phyloP scores from a whole-genome alignment of 1,140 invertebrate genomes.

The Cydia strobilella region DNA sequence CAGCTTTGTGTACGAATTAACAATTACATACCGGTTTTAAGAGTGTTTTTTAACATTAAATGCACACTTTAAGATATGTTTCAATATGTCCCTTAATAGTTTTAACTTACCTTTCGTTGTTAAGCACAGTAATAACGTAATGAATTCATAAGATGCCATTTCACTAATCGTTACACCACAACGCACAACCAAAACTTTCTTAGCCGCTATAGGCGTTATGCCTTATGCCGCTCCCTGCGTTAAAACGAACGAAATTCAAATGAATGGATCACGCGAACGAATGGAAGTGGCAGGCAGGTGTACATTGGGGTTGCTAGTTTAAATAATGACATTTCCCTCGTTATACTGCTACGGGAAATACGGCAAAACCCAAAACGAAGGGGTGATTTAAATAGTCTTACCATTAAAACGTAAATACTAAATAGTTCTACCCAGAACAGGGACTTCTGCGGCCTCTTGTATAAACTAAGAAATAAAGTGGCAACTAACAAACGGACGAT shows the following conservation, averaged over 20 bases:
- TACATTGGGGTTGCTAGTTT: background rate
- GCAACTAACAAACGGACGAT: too few relatives aligned
- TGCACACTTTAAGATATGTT: background rate
- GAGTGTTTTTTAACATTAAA: background rate
- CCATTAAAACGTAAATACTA: too few relatives aligned
- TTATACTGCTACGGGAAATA: background rate
- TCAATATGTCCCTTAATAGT: background rate
- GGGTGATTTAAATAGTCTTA: too few relatives aligned
- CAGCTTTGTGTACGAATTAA: slow-evolving; percentile 3
- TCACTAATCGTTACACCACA: slow-evolving; percentile 38
- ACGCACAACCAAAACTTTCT: slow-evolving; percentile 15
- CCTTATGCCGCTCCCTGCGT: slow-evolving; percentile 17
- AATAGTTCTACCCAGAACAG: too few relatives aligned
- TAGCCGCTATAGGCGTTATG: background rate
- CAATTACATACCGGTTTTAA: slow-evolving; percentile 12
- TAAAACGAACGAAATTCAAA: slow-evolving; percentile 3
- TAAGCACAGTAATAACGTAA: slow-evolving; percentile 43
- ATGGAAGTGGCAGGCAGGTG: slow-evolving; percentile 15
- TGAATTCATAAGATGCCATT: slow-evolving; percentile 55
- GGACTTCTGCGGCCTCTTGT: too few relatives aligned
- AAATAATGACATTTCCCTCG: background rate
- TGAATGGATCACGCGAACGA: slow-evolving; percentile 1
- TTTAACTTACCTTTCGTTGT: slow-evolving; percentile 50
- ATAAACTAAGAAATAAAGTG: too few relatives aligned
- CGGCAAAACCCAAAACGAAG: too few relatives aligned